Percentiles rank a stretch among this genome's conserved stretches.
These are phyloP conservation scores for Pandemis corylana DNA, from an alignment of 2,888 invertebrate genomes.

Conservation along the genomic window DNA sequence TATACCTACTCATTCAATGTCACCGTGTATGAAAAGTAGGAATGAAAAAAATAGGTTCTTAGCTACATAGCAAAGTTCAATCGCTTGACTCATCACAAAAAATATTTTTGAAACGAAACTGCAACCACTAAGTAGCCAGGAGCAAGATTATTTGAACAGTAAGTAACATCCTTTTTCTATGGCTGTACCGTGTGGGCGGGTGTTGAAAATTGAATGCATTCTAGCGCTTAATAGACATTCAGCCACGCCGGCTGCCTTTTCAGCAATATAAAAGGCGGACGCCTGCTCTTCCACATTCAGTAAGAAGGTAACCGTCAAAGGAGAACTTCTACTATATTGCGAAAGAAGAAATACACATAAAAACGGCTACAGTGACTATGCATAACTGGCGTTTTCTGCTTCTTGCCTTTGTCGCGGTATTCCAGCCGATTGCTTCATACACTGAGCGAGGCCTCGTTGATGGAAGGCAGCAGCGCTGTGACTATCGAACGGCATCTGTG, in stretches of 20 bases:
- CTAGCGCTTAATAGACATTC: slow-evolving; percentile 77
- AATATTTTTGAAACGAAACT: not conserved
- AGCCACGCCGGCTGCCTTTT: slow-evolving; percentile 48
- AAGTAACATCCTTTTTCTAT: slow-evolving; percentile 35
- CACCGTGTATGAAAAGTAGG: too few relatives aligned
- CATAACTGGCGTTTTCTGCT: slow-evolving; percentile 80
- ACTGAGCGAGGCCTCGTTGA: slow-evolving; percentile 69
- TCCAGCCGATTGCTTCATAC: slow-evolving; percentile 70
- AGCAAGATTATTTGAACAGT: slow-evolving; percentile 50
- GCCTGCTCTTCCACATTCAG: slow-evolving; percentile 57
- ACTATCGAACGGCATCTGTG: slow-evolving; percentile 53
- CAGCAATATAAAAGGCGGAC: slow-evolving; percentile 67
- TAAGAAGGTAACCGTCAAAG: slow-evolving; percentile 69
- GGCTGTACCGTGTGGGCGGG: slow-evolving; percentile 63
- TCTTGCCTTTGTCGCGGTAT: slow-evolving; percentile 72
- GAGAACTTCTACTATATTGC: slow-evolving; percentile 62
- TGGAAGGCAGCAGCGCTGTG: slow-evolving; percentile 73
- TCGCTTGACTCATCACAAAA: too few relatives aligned
- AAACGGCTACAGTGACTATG: slow-evolving; percentile 75
- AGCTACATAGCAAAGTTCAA: too few relatives aligned
- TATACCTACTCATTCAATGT: too few relatives aligned
- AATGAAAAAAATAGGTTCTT: too few relatives aligned
- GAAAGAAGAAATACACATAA: slow-evolving; percentile 54
- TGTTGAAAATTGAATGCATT: slow-evolving; percentile 79
- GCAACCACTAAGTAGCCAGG: slow-evolving; percentile 38